A percentile compares a stretch with the other conserved stretches of the same genome.
phyloP scores from a whole-genome alignment of 2,113 vertebrate genomes.

The Onychorhynchus coronatus region DNA sequence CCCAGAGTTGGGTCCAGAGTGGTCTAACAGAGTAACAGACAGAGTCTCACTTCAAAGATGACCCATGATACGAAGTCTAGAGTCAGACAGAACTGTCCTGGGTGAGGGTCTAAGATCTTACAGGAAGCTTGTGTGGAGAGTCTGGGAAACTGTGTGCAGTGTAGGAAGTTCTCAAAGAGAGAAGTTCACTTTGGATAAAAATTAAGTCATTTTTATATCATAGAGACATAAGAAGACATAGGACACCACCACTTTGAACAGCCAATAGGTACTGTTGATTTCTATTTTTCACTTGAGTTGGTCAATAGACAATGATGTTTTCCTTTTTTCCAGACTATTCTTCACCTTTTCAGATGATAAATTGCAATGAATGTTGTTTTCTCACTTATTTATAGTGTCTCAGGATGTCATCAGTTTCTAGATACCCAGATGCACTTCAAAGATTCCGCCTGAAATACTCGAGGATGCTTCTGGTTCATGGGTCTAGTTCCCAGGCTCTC shows the following conservation, averaged over 20 bases:
- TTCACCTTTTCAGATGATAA: neutral
- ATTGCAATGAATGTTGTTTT: neutral
- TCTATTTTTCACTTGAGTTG: neutral
- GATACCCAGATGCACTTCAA: neutral
- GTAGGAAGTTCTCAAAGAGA: neutral
- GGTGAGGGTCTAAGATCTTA: neutral
- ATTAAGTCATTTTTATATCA: neutral
- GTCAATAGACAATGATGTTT: neutral
- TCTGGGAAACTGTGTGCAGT: neutral
- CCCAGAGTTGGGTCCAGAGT: rapidly evolving
- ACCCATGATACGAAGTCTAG: neutral
- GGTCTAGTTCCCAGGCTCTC: neutral
- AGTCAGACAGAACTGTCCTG: neutral
- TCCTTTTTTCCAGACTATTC: neutral
- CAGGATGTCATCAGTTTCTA: neutral
- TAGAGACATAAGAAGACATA: neutral
- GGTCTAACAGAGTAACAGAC: neutral
- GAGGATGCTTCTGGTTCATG: neutral
- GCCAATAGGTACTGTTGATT: neutral
- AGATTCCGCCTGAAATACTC: neutral
- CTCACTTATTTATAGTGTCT: neutral
- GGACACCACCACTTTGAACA: neutral
- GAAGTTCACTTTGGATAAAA: neutral
- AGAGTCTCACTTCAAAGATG: neutral
- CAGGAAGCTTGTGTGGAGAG: neutral